A percentile compares a stretch with the other conserved stretches of the same genome.
phyloP scores from a whole-genome alignment of 1,140 invertebrate species.

The Macrotrachela quadricornifera region DNA sequence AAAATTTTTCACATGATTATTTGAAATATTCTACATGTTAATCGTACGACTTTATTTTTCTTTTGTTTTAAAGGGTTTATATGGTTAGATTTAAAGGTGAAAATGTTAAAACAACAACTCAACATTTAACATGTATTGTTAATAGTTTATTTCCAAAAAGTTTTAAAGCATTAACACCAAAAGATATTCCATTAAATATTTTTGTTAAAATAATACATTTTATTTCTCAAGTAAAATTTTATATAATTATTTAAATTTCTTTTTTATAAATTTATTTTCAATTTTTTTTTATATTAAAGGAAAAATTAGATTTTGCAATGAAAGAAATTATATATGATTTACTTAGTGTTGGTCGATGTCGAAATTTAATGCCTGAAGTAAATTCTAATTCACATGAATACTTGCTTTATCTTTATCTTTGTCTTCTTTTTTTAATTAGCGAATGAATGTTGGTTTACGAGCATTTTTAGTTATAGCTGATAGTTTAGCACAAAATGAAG shows the following conservation, averaged over 20 bases:
- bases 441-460: constrained; percentile 84
- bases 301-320: constrained; percentile 89
- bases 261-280: not conserved
- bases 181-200: constrained; percentile 90
- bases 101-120: constrained; percentile 89
- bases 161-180: constrained; percentile 81
- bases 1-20: too few species aligned
- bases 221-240: constrained; percentile 54
- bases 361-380: not conserved
- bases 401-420: too few species aligned
- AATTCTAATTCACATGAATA: too few species aligned
- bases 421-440: constrained; percentile 16
- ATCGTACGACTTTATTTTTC: not conserved
- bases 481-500: constrained; percentile 91
- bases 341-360: constrained; percentile 30
- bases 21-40: too few species aligned
- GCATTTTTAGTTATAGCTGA: constrained; percentile 95
- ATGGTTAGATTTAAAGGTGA: constrained; percentile 99
- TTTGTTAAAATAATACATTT: constrained; percentile 99
- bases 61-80: constrained; percentile 91
- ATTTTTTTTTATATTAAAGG: constrained; percentile 29
- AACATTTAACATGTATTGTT: constrained; percentile 80
- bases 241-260: not conserved
- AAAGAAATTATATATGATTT: constrained; percentile 95
- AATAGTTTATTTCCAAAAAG: constrained; percentile 95